Base-by-base conservation (phyloP, 2,888 invertebrate genomes). In the Caenorhabditis plicata region DNA sequence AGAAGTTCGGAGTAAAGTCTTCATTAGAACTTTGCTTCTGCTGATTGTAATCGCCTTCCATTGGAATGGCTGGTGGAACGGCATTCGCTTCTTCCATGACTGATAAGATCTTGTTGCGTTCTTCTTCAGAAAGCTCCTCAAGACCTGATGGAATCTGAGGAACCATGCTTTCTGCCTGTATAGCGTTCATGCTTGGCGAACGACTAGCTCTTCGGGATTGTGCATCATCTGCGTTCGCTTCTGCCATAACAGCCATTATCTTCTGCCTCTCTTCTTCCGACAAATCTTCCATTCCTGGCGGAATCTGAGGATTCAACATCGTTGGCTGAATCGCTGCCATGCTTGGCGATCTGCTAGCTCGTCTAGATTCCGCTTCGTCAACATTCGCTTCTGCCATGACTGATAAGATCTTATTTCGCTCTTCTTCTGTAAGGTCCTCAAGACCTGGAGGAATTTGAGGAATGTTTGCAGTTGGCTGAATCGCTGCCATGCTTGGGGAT, bases 301-400 rank as follows among this genome's bases (percentile, higher is more conserved):
- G 54, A 35, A 54, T 36, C 7, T 29, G 7, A 29, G 8, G 15
- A 23, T 20, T 7, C 32, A 26, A 49, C 45, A 36, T 33, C 2
- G 33, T 11, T 22, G 45, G 27, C 31, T 31, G 19, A 5, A 31
- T 13, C 17, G n/a, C 27, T 17, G 17, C 15, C 5, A 19, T 27
- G 27, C 27, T 42, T 47, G 40, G 8, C 22, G 27, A 20, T 19
- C 25, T 33, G 15, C 23, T 23, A 5, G 23, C 4, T 26, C 5
- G 15, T 33, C 23, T 40, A 39, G 46, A 46, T 35, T 46, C 46
- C 4, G 43, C 25, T 43, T 55, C 58, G 44, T 68, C 61, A 68
- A 83, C 73, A 64, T 86, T 85, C 35, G 87, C 87, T 71, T 86
- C 83, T 39, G 85, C 85, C 84, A 87, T 86, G n/a, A 87, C 87